Percentiles rank a stretch among this genome's conserved stretches.
These are phyloP conservation scores for Amphimedon queenslandica DNA, from an alignment of 37 sponge, comb jelly and placozoan genomes.

Conservation along the genomic window DNA sequence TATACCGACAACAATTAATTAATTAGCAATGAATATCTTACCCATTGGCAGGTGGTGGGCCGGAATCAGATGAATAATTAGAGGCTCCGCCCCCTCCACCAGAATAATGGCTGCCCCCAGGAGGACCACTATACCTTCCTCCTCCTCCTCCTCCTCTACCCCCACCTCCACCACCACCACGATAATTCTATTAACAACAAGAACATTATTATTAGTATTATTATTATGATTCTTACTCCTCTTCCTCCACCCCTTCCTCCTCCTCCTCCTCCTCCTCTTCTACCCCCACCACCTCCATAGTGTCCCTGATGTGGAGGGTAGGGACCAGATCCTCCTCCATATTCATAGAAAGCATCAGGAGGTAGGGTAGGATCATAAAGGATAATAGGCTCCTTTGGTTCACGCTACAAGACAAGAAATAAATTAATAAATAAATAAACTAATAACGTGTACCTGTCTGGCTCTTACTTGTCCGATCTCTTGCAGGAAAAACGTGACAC, in stretches of 20 bases:
- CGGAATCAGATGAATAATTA: no score
- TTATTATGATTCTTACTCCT: no score
- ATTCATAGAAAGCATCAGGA: constrained; percentile 9
- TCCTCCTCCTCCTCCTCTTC: constrained; percentile 9
- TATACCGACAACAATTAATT: no score
- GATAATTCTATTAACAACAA: background rate
- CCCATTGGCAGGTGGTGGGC: no score
- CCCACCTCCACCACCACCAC: constrained; percentile 1
- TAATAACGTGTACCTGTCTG: background rate
- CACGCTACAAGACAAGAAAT: constrained; percentile 19
- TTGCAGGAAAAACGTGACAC: constrained; percentile 39
- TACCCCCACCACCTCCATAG: constrained; percentile 5
- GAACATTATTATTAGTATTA: no score
- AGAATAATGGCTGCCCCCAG: background rate
- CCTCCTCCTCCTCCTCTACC: constrained; percentile 30
- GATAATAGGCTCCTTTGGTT: constrained; percentile 55
- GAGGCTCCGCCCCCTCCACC: constrained; percentile 10
- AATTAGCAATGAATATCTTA: no score
- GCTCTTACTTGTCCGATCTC: constrained; percentile 49
- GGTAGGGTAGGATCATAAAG: constrained; percentile 43
- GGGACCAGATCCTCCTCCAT: background rate
- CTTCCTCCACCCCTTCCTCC: constrained; percentile 40
- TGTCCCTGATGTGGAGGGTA: background rate
- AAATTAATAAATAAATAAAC: background rate
- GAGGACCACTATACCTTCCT: background rate